Evolutionary conservation across 1,140 invertebrate genomes (phyloP), one percentile per base, ranked within the genome.

Genomic region (Drosophila saltans): DNA sequence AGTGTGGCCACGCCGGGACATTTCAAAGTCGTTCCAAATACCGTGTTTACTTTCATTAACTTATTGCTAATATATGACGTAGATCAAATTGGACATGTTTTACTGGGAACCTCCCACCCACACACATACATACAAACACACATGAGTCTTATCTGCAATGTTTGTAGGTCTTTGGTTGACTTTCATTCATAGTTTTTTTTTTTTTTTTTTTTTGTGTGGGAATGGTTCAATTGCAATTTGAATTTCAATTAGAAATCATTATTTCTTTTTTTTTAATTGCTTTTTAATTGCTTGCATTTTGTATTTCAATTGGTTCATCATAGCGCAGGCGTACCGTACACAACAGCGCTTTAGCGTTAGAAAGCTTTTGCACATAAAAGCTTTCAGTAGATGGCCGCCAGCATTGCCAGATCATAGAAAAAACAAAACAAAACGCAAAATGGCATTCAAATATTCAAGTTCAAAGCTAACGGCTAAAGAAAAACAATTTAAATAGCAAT

Each of bases 21-120:
- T 78, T 78, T 78, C 75, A 78, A 78, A 78, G 75, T 78, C 75
- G 68, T 78, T 77, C 58, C 24, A 52, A 26, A 52, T 10, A 52
- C 45, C 41, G 0, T 33, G 64, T 64, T 11, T 75, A 36, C 33
- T 36, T 36, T 36, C 33, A 36, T 36, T 36, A 36, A 36, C 33
- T 36, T 36, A 36, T 36, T 36, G 33, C 6, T 36, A 36, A 36
- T 7, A 36, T 36, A 7, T 26, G 26, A 9, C n/a, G 21, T 52
- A 9, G 33, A 40, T 7, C 40, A 36, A 9, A 28, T n/a, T 7
- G 39, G 56, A 62, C 33, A 74, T 60, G 48, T 55, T 75, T 30
- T 4, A 30, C 72, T 52, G 57, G 21, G 45, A 52, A 52, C 10
- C 65, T 63, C 58, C 39, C 16, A 65, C 39, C 57, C 33, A 28